Base-by-base conservation (phyloP, 2,113 vertebrate genomes). In the Chamaetylas fuelleborni region DNA sequence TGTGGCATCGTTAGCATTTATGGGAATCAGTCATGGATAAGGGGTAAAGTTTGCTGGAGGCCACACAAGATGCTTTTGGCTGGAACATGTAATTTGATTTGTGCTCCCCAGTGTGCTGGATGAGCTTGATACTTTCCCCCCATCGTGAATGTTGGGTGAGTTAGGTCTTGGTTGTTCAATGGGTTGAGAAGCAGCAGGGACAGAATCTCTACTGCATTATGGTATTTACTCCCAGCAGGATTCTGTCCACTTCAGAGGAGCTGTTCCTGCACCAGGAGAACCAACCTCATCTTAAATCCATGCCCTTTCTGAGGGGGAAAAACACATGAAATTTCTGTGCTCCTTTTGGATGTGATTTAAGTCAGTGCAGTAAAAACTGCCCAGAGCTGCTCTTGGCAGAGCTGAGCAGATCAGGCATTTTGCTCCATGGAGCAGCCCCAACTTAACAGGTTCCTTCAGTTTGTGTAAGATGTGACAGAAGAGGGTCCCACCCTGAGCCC, bases 81-180 rank as follows among this genome's bases (percentile, higher is more conserved):
- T 78, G 60, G 54, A 66, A 79, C 4, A 11, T 61, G 42, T 64
- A 34, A 70, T 81, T 88, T 29, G n/a, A 58, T n/a, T 65, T 53
- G 26, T 73, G 42, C 38, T 69, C 51, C 36, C 22, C 2, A 1
- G 12, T 38, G 25, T 71, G 57, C 42, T 36, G 22, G 57, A 69
- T 26, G 12, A 45, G 12, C 34, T 53, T 72, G 31, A 76, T 60
- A 7, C 54, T 56, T 54, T 33, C 12, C 33, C 20, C 19, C 28
- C 47, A n/a, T 48, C 0, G 0, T 54, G 31, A 45, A 16, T 1
- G 2, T 0, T 56, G 77, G 50, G 19, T n/a, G 70, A 48, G 50
- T 83, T 69, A 45, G 29, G 67, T 56, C 31, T 43, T 65, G 45
- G 60, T 81, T 76, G 60, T 72, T 77, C 53, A 47, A 8, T 36